phyloP scores from a whole-genome alignment of 2,113 vertebrate species.

The Hippolais icterina region DNA sequence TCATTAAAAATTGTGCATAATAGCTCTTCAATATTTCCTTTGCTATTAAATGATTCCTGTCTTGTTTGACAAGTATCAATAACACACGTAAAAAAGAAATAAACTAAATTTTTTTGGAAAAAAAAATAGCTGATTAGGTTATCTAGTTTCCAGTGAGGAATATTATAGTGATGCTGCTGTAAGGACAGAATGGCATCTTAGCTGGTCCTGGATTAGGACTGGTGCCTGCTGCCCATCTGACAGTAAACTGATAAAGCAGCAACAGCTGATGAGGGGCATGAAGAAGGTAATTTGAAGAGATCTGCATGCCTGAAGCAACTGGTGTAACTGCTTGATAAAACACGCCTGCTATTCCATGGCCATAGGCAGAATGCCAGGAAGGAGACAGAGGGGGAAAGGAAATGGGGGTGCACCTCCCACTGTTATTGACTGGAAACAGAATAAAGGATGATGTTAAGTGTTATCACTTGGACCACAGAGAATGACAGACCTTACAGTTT shows the following conservation, averaged over 20 bases:
- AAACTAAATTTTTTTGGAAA: background rate
- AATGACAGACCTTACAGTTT: background rate
- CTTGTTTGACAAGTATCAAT: background rate
- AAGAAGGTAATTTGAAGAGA: background rate
- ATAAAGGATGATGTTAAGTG: background rate
- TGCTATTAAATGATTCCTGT: background rate
- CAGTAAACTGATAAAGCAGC: background rate
- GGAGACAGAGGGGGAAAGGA: background rate
- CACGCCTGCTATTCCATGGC: rapidly evolving
- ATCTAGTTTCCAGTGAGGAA: background rate
- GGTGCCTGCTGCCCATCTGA: background rate
- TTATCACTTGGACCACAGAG: background rate
- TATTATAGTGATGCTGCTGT: background rate
- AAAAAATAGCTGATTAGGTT: background rate
- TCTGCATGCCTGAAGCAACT: background rate
- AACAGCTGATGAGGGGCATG: constrained; percentile 14
- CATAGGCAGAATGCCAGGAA: background rate
- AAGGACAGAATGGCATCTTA: background rate
- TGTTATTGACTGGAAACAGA: background rate
- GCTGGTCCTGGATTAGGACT: background rate
- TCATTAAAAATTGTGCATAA: background rate
- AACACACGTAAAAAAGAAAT: background rate
- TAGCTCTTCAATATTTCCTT: background rate
- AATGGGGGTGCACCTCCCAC: background rate
- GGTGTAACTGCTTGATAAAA: background rate